Evolutionary conservation across 92 coral and sea anemone genomes (phyloP).

Genomic region (Parazoanthus atlanticus): DNA sequence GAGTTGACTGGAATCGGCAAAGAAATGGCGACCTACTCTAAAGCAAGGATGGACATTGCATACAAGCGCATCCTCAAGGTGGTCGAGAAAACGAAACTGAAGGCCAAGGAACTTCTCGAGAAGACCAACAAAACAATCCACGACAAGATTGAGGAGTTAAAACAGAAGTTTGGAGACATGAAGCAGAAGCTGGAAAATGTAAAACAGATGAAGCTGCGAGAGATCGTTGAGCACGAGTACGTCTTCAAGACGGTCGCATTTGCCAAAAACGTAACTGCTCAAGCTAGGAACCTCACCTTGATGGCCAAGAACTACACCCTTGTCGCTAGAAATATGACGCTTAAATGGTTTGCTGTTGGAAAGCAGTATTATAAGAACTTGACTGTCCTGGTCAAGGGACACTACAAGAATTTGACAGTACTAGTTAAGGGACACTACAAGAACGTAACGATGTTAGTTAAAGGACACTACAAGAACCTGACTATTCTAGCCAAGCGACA

Average conservation of each 20-base stretch:
- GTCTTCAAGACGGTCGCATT: slow-evolving; percentile 73
- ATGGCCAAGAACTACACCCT: slow-evolving; percentile 58
- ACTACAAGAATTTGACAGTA: slow-evolving; percentile 11
- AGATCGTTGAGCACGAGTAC: slow-evolving; percentile 78
- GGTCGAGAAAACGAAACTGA: slow-evolving; percentile 48
- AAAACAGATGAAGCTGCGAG: slow-evolving; percentile 83
- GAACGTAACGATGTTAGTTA: slow-evolving; percentile 15
- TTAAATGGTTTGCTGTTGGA: slow-evolving; percentile 68
- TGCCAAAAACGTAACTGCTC: slow-evolving; percentile 66
- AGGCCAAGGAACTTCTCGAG: slow-evolving; percentile 47
- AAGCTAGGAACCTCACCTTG: slow-evolving; percentile 54
- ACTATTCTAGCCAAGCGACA: slow-evolving; percentile 13
- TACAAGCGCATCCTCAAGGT: slow-evolving; percentile 31
- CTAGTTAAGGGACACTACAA: slow-evolving; percentile 25
- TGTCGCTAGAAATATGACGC: slow-evolving; percentile 68
- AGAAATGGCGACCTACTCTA: slow-evolving; percentile 48
- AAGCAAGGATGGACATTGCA: slow-evolving; percentile 45
- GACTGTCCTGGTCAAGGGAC: slow-evolving; percentile 32
- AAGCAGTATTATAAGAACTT: slow-evolving; percentile 74
- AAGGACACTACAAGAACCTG: slow-evolving; percentile 33
- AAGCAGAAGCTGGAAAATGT: slow-evolving; percentile 66
- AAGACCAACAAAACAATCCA: slow-evolving; percentile 55
- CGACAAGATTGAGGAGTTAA: slow-evolving; percentile 49
- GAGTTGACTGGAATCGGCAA: slow-evolving; percentile 59
- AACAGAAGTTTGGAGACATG: slow-evolving; percentile 34